Conservation (phyloP, 2,113 vertebrate species). For the Ceuthmochares aereus region DNA sequence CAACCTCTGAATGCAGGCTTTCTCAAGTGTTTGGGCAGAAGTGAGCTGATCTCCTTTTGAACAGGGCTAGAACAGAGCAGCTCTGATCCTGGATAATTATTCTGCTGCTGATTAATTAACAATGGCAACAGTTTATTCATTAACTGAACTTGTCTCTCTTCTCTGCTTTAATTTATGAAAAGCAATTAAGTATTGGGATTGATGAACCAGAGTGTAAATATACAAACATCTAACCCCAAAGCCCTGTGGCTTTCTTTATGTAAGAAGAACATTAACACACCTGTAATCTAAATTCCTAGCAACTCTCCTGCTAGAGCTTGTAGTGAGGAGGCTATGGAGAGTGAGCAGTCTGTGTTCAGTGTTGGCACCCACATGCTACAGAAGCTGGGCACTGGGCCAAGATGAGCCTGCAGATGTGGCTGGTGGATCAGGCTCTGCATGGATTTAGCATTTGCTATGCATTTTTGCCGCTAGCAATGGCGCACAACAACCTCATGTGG, state of each 20-base stretch:
- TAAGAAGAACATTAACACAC: neutral
- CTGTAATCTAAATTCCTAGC: neutral
- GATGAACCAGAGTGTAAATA: conserved; percentile 31
- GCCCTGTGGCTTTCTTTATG: neutral
- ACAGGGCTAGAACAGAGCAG: conserved; percentile 24
- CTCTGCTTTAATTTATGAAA: conserved; percentile 43
- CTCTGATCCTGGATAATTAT: conserved; percentile 47
- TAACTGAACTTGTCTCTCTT: conserved; percentile 33
- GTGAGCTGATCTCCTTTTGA: conserved; percentile 44
- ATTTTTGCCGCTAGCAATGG: neutral
- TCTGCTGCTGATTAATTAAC: conserved; percentile 50
- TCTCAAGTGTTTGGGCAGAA: conserved; percentile 41
- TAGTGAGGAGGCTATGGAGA: neutral
- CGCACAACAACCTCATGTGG: neutral
- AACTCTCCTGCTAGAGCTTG: neutral
- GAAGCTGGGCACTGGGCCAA: neutral
- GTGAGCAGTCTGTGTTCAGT: neutral
- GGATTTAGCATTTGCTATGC: neutral
- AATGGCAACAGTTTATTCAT: conserved; percentile 56
- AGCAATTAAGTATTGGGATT: conserved; percentile 34
- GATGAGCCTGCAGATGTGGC: neutral
- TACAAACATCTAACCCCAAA: neutral
- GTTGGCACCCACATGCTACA: neutral
- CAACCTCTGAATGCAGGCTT: conserved; percentile 59
- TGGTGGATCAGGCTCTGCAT: neutral